Evolutionary conservation across 2,113 vertebrate species (phyloP).

Genomic region (Mirza zaza): DNA sequence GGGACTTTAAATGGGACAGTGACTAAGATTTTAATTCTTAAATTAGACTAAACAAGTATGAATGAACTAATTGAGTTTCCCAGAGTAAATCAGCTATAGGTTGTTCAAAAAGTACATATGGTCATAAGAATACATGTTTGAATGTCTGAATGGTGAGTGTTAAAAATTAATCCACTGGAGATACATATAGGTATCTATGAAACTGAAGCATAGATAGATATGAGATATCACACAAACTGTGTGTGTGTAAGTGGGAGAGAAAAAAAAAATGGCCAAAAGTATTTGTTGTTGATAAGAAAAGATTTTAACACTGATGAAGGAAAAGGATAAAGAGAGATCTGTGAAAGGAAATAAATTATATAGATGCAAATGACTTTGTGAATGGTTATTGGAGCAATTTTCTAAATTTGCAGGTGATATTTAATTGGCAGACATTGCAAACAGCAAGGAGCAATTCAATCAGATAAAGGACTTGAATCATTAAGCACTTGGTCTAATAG

Average conservation of each 20-base stretch:
- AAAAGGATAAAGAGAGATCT: conserved; percentile 40
- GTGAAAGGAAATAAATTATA: conserved; percentile 58
- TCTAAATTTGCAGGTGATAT: conserved; percentile 67
- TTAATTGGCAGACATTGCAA: conserved; percentile 72
- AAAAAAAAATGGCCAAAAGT: background rate
- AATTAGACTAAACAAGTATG: background rate
- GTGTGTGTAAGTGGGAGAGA: background rate
- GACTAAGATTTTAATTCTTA: conserved; percentile 4
- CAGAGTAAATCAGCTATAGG: background rate
- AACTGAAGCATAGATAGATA: background rate
- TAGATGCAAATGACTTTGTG: conserved; percentile 40
- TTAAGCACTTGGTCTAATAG: conserved; percentile 66
- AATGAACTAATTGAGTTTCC: background rate
- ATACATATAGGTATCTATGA: background rate
- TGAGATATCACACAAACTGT: background rate
- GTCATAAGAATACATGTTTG: background rate
- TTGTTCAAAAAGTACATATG: background rate
- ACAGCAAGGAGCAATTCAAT: conserved; percentile 49
- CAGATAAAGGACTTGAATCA: conserved; percentile 58
- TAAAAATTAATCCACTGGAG: background rate
- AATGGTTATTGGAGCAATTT: conserved; percentile 53
- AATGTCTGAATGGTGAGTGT: background rate
- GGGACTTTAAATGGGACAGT: background rate
- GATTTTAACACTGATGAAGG: conserved; percentile 4
- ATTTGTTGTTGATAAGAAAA: background rate